Evolutionary conservation across 1,140 invertebrate species (phyloP).

Genomic region (Eumeta japonica): DNA sequence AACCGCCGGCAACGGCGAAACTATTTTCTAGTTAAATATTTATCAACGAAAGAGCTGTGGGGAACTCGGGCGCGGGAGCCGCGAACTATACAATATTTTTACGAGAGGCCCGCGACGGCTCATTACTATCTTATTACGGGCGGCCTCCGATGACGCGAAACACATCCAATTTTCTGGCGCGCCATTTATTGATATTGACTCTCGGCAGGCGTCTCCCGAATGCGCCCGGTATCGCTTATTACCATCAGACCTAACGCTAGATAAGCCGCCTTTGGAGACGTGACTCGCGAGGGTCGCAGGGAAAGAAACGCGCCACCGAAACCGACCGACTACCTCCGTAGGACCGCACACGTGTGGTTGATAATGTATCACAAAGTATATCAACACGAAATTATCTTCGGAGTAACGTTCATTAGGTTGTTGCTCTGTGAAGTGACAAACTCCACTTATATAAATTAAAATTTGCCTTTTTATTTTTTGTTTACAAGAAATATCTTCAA

Average conservation of each 20-base stretch:
- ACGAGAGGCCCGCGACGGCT: constrained; percentile 42
- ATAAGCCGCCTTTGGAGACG: constrained; percentile 40
- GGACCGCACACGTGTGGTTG: no score
- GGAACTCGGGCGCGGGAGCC: no score
- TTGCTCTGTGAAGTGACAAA: no score
- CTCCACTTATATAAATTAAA: no score
- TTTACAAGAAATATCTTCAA: no score
- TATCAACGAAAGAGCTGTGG: no score
- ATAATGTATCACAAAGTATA: no score
- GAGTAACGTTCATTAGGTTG: background rate
- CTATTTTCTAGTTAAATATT: no score
- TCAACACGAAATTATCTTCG: no score
- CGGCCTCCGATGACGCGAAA: constrained; percentile 40
- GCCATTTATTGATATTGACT: constrained; percentile 57
- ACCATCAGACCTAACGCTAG: constrained; percentile 47
- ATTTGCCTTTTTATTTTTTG: no score
- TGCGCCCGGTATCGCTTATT: constrained; percentile 42
- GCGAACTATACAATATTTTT: constrained; percentile 52
- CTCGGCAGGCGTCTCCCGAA: constrained; percentile 40
- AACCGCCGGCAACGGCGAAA: no score
- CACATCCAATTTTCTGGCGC: constrained; percentile 56
- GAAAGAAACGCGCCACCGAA: background rate
- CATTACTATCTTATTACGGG: constrained; percentile 55
- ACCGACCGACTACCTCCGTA: no score
- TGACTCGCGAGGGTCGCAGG: constrained; percentile 27